phyloP scores from a whole-genome alignment of 2,888 invertebrate species.

The Tuberolachnus salignus region DNA sequence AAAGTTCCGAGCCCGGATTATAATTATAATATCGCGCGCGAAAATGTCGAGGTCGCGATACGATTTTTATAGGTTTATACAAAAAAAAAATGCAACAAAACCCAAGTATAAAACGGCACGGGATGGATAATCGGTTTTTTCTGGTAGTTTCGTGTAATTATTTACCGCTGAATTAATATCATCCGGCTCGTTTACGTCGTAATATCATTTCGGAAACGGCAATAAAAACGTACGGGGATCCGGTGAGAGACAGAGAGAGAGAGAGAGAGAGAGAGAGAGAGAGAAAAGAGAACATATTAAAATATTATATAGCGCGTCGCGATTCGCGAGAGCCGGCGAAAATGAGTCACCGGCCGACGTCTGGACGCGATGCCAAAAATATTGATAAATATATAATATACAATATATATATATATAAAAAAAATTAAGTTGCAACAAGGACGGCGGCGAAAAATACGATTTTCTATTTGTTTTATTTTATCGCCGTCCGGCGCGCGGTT shows the following conservation, averaged over 20 bases:
- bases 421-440: slow-evolving; percentile 4
- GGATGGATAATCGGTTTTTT: no score
- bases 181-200: no score
- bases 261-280: neutral
- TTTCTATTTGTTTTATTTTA: neutral
- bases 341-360: slow-evolving; percentile 40
- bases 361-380: slow-evolving; percentile 41
- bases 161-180: no score
- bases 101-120: no score
- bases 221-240: slow-evolving; percentile 7
- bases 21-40: no score
- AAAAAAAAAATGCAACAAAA: no score
- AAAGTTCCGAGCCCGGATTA: no score
- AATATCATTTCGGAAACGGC: neutral
- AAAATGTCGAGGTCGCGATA: no score
- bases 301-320: slow-evolving; percentile 8
- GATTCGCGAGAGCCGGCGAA: neutral
- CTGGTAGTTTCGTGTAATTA: no score
- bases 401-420: no score
- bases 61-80: no score
- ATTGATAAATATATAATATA: slow-evolving; percentile 21
- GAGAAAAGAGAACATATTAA: neutral
- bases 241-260: neutral
- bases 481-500: no score
- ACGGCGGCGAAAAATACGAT: neutral